Evolutionary conservation across 2,888 invertebrate genomes (phyloP).

Genomic region (Drosophila villosipedis): DNA sequence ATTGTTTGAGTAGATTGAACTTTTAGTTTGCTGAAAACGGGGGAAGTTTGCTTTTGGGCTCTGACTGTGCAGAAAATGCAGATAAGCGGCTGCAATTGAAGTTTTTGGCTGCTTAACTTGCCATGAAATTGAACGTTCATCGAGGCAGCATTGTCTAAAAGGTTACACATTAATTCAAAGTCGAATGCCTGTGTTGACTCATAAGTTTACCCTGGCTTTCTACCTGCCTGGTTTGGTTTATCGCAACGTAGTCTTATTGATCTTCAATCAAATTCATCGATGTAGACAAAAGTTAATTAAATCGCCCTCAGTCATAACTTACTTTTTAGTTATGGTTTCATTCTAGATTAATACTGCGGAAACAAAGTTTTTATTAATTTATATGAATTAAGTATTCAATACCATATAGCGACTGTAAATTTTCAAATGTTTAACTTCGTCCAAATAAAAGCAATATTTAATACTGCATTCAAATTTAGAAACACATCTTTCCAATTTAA

Average conservation of each 20-base stretch:
- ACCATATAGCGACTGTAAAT: background rate
- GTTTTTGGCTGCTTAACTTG: constrained; percentile 69
- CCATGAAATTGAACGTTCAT: constrained; percentile 72
- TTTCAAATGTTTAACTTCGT: background rate
- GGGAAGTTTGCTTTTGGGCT: constrained; percentile 33
- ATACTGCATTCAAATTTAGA: background rate
- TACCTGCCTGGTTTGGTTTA: background rate
- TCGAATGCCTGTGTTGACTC: constrained; percentile 3
- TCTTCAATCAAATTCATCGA: background rate
- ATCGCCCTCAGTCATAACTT: background rate
- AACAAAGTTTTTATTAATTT: background rate
- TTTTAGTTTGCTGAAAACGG: constrained; percentile 30
- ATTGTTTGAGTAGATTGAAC: constrained; percentile 36
- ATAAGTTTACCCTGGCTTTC: background rate
- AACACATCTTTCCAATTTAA: background rate
- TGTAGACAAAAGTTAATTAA: background rate
- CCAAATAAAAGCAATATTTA: background rate
- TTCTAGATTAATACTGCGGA: background rate
- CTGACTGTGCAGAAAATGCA: constrained; percentile 60
- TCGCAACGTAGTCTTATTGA: background rate
- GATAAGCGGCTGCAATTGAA: constrained; percentile 70
- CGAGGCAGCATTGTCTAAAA: constrained; percentile 38
- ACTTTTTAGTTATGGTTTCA: background rate
- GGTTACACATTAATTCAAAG: constrained; percentile 9
- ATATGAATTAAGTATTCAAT: background rate